These are phyloP conservation scores for Drosophila sucinea DNA, from an alignment of 1,140 invertebrate species.

Conservation along the genomic window DNA sequence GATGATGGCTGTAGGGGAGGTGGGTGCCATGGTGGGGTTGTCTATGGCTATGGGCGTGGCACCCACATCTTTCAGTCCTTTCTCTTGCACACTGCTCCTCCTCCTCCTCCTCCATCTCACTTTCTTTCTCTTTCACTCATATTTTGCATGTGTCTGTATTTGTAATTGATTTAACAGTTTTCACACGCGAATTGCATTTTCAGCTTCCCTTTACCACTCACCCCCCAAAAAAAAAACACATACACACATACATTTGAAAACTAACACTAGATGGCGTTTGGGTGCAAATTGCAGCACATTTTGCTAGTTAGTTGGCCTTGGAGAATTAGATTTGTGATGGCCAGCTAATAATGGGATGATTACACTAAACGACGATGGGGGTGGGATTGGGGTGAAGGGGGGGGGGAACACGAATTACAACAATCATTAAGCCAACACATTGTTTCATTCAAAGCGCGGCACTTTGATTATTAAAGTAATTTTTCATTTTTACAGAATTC, in stretches of 20 bases:
- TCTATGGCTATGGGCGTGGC: conserved; percentile 14
- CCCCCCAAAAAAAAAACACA: not conserved
- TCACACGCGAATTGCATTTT: conserved; percentile 51
- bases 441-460: no score
- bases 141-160: conserved; percentile 9
- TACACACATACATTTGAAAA: conserved; percentile 8
- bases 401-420: not conserved
- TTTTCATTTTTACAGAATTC: no score
- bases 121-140: not conserved
- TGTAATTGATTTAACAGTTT: conserved; percentile 54
- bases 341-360: not conserved
- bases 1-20: not conserved
- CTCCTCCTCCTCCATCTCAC: not conserved
- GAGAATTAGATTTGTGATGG: not conserved
- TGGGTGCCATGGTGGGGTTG: not conserved
- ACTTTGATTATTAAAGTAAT: no score
- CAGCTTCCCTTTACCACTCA: not conserved
- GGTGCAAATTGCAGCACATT: conserved; percentile 11
- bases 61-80: conserved; percentile 16
- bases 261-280: conserved; percentile 41
- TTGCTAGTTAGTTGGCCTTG: conserved; percentile 3
- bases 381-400: not conserved
- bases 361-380: not conserved
- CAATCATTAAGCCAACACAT: no score
- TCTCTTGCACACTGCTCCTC: conserved; percentile 9